These are phyloP conservation scores for Cladopsammia gracilis DNA, from an alignment of 64 coral and sea anemone species.

Conservation along the genomic window DNA sequence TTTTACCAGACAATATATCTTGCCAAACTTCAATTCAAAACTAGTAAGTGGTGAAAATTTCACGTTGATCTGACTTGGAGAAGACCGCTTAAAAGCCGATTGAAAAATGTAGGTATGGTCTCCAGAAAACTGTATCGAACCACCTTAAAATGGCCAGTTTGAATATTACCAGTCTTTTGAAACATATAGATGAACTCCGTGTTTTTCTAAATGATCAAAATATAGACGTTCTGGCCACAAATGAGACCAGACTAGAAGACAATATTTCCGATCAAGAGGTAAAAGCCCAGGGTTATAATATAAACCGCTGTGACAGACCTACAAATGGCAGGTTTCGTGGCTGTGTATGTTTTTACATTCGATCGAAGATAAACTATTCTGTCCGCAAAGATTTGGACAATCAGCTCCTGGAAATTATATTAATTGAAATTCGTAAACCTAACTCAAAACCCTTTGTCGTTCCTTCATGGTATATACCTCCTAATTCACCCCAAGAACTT, in stretches of 20 bases:
- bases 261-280: constrained; percentile 10
- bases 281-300: constrained; percentile 1
- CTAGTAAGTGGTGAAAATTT: no score
- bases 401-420: no score
- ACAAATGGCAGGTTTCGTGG: background rate
- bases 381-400: background rate
- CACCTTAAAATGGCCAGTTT: constrained; percentile 32
- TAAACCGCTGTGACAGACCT: background rate
- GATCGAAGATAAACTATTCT: background rate
- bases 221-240: constrained; percentile 43
- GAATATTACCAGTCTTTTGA: constrained; percentile 34
- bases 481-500: no score
- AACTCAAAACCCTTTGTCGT: constrained; percentile 7
- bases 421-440: constrained; percentile 27
- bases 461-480: constrained; percentile 56
- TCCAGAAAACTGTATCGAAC: no score
- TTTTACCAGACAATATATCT: no score
- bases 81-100: no score
- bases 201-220: constrained; percentile 33
- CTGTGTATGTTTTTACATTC: constrained; percentile 21
- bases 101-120: no score
- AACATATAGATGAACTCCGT: constrained; percentile 49
- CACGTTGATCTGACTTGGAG: no score
- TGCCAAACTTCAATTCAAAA: no score
- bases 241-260: constrained; percentile 33